These are phyloP conservation scores for Parapristionchus giblindavisi DNA, from an alignment of 2,888 invertebrate species.

Conservation along the genomic window DNA sequence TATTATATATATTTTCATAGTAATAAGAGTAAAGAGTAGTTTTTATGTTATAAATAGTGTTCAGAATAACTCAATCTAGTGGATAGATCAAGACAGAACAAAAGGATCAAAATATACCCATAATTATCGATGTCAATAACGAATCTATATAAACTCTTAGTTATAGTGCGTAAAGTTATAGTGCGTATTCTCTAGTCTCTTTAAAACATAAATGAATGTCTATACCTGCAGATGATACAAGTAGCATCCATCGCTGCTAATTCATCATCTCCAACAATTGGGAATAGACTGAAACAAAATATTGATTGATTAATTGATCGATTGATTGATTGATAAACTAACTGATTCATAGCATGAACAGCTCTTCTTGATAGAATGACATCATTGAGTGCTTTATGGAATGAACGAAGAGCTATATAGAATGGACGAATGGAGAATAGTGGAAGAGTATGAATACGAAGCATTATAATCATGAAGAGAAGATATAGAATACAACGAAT, in stretches of 20 bases:
- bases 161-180: too few relatives aligned
- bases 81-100: too few relatives aligned
- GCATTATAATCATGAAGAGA: conserved; percentile 93
- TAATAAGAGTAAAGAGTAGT: background rate
- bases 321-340: conserved; percentile 77
- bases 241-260: conserved; percentile 75
- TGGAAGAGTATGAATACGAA: conserved; percentile 93
- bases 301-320: conserved; percentile 71
- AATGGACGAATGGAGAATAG: conserved; percentile 97
- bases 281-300: conserved; percentile 57
- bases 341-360: conserved; percentile 69
- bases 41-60: background rate
- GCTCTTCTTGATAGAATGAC: conserved; percentile 84
- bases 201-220: background rate
- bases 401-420: conserved; percentile 92
- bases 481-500: conserved; percentile 83
- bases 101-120: too few relatives aligned
- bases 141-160: too few relatives aligned
- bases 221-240: conserved; percentile 87
- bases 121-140: too few relatives aligned
- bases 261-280: conserved; percentile 62
- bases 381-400: conserved; percentile 86
- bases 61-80: too few relatives aligned
- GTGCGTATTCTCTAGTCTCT: too few relatives aligned
- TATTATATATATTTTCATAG: background rate